Base-by-base conservation (phyloP, 2,113 vertebrate genomes). In the Archocentrus centrarchus region DNA sequence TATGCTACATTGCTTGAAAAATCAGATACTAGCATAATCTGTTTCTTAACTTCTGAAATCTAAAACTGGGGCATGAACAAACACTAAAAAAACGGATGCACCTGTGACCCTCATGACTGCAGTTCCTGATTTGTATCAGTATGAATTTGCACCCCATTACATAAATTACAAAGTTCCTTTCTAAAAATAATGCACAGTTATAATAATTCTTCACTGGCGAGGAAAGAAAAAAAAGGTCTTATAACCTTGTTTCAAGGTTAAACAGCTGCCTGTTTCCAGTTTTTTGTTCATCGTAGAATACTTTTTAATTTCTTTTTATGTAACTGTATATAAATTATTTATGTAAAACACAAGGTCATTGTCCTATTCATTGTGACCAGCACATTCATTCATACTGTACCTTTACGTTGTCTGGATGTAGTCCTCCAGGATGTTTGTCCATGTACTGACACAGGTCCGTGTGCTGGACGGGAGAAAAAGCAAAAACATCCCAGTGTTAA, bases 371-470 rank as follows among this genome's bases (percentile, higher is more conserved):
- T 7, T 7, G 44, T 70, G 44, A 70, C 10, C 15, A 20, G 24
- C 24, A 32, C 39, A 14, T 53, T 39, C 4, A 57, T 14, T 4
- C n/a, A 50, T 20, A 81, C 47, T n/a, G 91, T 97, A 99, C 98
- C 97, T 99, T 99, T 92, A 99, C 97, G 89, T 99, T 99, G 83
- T 99, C 97, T 86, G 98, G 98, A 94, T 97, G 96, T 77, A 99
- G 97, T 35, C 98, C 98, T 80, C 98, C 98, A 9, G 98, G 98
- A 87, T 99, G 96, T 94, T 97, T 99, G 95, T 99, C 98, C 98
- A 99, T 99, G 94, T 99, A 99, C 96, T 98, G 98, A 95, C 98
- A 99, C 95, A 99, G 96, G 96, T 99, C 98, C 93, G 98, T 99
- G 91, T 99, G 98, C 98, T 99, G 91, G 0, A 1, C 32, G 27